Base-by-base conservation (phyloP, 2,797 vertebrate species). In the Trachurus trachurus region DNA sequence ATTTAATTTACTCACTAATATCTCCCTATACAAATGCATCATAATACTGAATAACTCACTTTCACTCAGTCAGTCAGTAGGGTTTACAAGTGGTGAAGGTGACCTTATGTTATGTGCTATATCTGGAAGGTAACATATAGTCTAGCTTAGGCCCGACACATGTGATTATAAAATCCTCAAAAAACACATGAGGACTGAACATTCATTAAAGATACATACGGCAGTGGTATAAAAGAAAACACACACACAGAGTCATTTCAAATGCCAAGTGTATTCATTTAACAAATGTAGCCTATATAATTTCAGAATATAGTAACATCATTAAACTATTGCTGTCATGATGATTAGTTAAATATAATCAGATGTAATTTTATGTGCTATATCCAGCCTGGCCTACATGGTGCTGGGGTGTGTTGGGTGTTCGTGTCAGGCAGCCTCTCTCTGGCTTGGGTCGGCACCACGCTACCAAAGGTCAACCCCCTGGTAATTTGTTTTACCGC, bases 401-500 rank as follows among this genome's bases (percentile, higher is more conserved):
- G 56, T 60, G 26, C 60, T 50, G 74, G 39, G 68, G 65, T 64
- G 63, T 85, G 82, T 80, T 70, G 34, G 74, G 64, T 79, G 73
- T 54, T 80, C 54, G 76, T 63, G 76, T 87, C 81, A 87, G 75
- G 52, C 64, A 42, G 58, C 73, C 67, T 81, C 84, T 81, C 84
- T 60, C 47, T 12, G 60, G 40, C 61, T 37, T 76, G 81, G 89
- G 90, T 91, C 87, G 86, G 7, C 70, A 2, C 26, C 1, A 13
- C 15, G 42, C 74, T 72, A 76, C 66, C 80, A 88, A 78, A 89
- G 88, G 84, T 86, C 82, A 89, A 85, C 87, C 82, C 68, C 84
- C 77, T 87, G 89, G 92, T 94, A 94, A 95, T 84, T 92, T 92
- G 89, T 93, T 94, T 92, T 74, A 88, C 86, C 59, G 31, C 71